Conservation (phyloP, 2,797 vertebrate genomes). For the Diglossa cyanea region DNA sequence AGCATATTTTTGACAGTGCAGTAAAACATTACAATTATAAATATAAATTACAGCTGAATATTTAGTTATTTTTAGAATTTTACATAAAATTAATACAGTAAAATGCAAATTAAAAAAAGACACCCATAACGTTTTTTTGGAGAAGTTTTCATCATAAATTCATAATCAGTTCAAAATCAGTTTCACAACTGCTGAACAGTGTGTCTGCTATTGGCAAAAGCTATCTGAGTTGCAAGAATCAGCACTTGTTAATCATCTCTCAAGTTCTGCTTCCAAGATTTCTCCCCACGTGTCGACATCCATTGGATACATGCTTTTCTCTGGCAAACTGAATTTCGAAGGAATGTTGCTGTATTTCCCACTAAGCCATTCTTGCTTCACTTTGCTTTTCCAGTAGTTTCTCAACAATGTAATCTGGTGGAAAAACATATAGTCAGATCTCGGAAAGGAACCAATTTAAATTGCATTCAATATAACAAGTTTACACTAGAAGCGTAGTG, state of each 20-base stretch:
- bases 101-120: constrained; percentile 56
- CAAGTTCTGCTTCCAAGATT: constrained; percentile 89
- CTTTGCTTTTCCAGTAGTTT: constrained; percentile 85
- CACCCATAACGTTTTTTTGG: background rate
- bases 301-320: constrained; percentile 82
- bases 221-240: background rate
- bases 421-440: background rate
- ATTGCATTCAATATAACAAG: background rate
- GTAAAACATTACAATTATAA: background rate
- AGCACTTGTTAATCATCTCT: constrained; percentile 70
- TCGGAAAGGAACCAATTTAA: background rate
- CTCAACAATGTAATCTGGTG: constrained; percentile 83
- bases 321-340: constrained; percentile 78
- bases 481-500: background rate
- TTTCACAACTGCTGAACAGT: background rate
- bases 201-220: background rate
- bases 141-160: background rate
- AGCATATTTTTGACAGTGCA: background rate
- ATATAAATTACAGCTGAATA: constrained; percentile 1
- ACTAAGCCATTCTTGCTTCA: constrained; percentile 86
- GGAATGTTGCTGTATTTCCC: constrained; percentile 85
- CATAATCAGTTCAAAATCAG: background rate
- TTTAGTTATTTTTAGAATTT: background rate
- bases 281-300: constrained; percentile 88
- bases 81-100: constrained; percentile 11